A percentile compares a stretch with the other conserved stretches of the same genome.
phyloP scores from a whole-genome alignment of 2,888 invertebrate genomes.

The Sussaba pulchella region DNA sequence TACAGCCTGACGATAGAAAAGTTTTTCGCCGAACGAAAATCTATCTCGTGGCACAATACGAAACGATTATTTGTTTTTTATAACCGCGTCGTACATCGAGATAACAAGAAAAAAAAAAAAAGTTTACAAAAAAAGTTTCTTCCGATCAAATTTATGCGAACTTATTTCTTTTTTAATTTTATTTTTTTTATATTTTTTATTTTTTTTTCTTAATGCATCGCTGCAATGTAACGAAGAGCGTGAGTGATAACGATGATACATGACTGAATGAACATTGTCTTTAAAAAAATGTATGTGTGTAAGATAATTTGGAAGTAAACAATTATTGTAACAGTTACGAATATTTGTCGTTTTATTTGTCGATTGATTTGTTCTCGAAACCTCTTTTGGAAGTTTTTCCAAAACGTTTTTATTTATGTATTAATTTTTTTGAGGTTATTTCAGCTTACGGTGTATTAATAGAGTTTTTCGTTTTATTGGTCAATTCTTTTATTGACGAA shows the following conservation, averaged over 20 bases:
- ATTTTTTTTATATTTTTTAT: conserved; percentile 14
- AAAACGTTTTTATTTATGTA: too few relatives aligned
- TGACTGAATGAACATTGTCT: conserved; percentile 63
- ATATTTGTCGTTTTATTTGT: neutral
- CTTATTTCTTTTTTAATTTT: conserved; percentile 8
- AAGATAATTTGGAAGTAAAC: conserved; percentile 64
- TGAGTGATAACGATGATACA: conserved; percentile 63
- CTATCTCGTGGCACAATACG: conserved; percentile 25
- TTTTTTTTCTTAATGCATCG: conserved; percentile 45
- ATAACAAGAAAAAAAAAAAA: conserved; percentile 26
- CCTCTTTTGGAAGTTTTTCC: too few relatives aligned
- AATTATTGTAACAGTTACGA: conserved; percentile 60
- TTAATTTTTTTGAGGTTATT: too few relatives aligned
- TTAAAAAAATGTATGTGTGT: conserved; percentile 54
- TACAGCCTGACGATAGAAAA: conserved; percentile 58
- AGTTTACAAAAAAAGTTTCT: conserved; percentile 45
- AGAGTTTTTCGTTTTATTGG: too few relatives aligned
- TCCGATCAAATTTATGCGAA: conserved; percentile 53
- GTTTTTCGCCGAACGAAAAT: conserved; percentile 52
- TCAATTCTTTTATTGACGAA: too few relatives aligned
- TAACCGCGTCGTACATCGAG: conserved; percentile 42
- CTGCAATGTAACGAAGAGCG: conserved; percentile 58
- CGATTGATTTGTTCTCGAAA: too few relatives aligned
- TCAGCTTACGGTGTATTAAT: too few relatives aligned
- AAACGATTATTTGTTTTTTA: conserved; percentile 58